Evolutionary conservation across 2,888 invertebrate genomes (phyloP).

Genomic region (Leptura quadrifasciata): DNA sequence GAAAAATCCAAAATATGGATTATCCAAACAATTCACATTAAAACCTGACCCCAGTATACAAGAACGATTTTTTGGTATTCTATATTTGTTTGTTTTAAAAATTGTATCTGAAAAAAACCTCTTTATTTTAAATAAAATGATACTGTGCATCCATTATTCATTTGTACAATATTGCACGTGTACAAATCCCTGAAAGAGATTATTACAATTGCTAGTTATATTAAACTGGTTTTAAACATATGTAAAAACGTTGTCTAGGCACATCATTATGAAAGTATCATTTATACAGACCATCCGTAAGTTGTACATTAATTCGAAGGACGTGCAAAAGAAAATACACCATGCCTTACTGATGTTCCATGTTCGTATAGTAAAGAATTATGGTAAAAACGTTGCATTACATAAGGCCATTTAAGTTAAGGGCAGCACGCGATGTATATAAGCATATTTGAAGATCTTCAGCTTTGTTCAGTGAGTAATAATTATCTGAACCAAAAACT

Average conservation of each 20-base stretch:
- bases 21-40: too few relatives aligned
- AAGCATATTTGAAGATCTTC: conserved; percentile 37
- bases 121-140: too few relatives aligned
- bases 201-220: too few relatives aligned
- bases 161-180: too few relatives aligned
- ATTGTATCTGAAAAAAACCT: too few relatives aligned
- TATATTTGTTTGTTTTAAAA: too few relatives aligned
- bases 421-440: conserved; percentile 34
- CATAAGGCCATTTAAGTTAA: conserved; percentile 39
- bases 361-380: conserved; percentile 17
- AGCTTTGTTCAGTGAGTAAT: conserved; percentile 35
- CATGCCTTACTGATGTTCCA: conserved; percentile 9
- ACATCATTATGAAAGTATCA: neutral
- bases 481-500: conserved; percentile 45
- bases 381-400: conserved; percentile 30
- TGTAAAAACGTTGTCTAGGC: neutral
- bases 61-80: too few relatives aligned
- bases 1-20: too few relatives aligned
- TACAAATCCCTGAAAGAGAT: too few relatives aligned
- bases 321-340: neutral
- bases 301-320: neutral
- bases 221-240: neutral
- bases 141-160: too few relatives aligned
- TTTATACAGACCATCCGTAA: neutral
- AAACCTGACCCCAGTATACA: too few relatives aligned